Evolutionary conservation across 2,888 invertebrate species (phyloP), one percentile per base, ranked within the genome.

Genomic region (Oeneis ivallda): DNA sequence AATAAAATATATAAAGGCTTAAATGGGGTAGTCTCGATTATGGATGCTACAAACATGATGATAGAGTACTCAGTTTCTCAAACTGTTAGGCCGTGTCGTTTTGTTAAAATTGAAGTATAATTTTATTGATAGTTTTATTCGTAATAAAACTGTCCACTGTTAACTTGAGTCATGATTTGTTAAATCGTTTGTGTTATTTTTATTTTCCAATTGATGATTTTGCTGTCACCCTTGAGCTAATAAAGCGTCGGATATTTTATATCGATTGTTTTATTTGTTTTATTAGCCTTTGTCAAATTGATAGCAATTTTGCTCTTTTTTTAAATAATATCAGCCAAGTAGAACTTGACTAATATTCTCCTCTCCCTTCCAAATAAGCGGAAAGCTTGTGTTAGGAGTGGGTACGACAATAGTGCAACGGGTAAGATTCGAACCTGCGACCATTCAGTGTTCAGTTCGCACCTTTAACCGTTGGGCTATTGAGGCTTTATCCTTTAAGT

Each of bases 111-210:
- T 78, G 79, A 84, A 81, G 78, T 84, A 83, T 89, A 88, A 85
- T 88, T 86, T 85, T 88, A 89, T 85, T 80, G 72, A 80, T 89
- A 85, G 87, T 89, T 90, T 89, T 89, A 83, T 81, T 82, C 86
- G 86, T 89, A 89, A 41, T 56, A 85, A 89, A 90, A 89, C 90
- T 89, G 86, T 86, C 80, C 80, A 80, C 87, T 87, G 88, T 92
- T 92, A 91, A 89, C 89, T 87, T 88, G 87, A 90, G 91, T 91
- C 91, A 90, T 87, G 85, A 89, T 87, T 91, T 91, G 91, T 91
- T 92, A 76, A 90, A 88, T 87, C 84, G 87, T 90, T 91, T 89
- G 87, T 89, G 88, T 89, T 88, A 87, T 85, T 89, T 82, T 89
- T 84, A 86, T 87, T 88, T 86, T 87, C 80, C 84, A 88, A 89